Percentiles rank a stretch among this genome's conserved stretches.
Evolutionary conservation across 2,797 vertebrate genomes (phyloP).

Genomic region (Micrastur ruficollis): DNA sequence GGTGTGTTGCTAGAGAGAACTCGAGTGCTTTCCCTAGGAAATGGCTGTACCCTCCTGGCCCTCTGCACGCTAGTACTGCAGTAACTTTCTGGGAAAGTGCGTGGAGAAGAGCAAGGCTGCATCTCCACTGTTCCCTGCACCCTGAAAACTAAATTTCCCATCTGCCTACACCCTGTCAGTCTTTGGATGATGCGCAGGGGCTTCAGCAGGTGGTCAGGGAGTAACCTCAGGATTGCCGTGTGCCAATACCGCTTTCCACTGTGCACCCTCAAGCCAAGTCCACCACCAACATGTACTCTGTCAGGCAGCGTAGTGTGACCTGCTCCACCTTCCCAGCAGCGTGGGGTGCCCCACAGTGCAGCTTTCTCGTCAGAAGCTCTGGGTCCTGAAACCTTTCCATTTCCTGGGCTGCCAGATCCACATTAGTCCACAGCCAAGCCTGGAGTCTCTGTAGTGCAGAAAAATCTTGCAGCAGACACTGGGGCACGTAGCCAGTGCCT

Average conservation of each 20-base stretch:
- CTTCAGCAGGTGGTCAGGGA: background rate
- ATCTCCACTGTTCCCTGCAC: background rate
- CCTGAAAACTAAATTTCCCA: background rate
- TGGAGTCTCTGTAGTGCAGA: background rate
- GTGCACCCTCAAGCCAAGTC: background rate
- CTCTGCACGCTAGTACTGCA: background rate
- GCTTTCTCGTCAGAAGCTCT: background rate
- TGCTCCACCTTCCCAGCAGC: background rate
- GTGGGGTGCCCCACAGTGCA: background rate
- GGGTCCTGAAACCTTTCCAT: background rate
- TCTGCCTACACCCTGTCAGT: background rate
- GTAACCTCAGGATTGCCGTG: background rate
- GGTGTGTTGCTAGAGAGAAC: background rate
- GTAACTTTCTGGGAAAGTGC: background rate
- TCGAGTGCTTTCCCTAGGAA: background rate
- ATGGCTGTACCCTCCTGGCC: background rate
- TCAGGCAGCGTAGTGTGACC: background rate
- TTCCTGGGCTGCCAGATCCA: background rate
- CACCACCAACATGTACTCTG: background rate
- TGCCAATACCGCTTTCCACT: background rate
- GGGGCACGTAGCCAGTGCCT: background rate
- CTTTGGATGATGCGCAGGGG: background rate
- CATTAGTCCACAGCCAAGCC: background rate
- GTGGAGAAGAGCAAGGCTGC: background rate
- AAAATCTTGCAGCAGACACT: background rate